phyloP scores from a whole-genome alignment of 2,113 vertebrate genomes.

The Propithecus coquereli region DNA sequence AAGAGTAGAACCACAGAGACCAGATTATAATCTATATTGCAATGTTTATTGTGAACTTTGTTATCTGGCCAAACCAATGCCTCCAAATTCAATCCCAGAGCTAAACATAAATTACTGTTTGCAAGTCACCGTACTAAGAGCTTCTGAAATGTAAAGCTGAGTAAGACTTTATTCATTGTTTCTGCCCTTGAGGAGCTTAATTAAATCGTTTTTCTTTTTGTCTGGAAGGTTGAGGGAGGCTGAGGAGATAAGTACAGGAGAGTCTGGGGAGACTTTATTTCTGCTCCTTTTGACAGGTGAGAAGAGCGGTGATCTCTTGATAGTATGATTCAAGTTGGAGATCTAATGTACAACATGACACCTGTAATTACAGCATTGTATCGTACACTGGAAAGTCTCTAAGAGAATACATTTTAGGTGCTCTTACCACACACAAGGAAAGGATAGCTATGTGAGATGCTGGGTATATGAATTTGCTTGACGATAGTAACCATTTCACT shows the following conservation, averaged over 20 bases:
- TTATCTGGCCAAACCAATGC: not conserved
- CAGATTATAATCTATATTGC: not conserved
- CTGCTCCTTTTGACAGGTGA: not conserved
- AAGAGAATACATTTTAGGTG: not conserved
- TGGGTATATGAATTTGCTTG: not conserved
- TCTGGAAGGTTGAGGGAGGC: not conserved
- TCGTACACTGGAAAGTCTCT: not conserved
- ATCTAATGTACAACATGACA: not conserved
- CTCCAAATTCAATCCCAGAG: not conserved
- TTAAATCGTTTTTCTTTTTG: not conserved
- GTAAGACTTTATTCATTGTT: not conserved
- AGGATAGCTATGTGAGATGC: not conserved
- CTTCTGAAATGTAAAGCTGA: not conserved
- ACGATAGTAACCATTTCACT: not conserved
- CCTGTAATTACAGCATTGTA: not conserved
- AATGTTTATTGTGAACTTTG: conserved; percentile 4
- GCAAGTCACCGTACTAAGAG: not conserved
- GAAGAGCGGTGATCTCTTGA: not conserved
- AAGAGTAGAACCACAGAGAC: not conserved
- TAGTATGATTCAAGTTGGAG: not conserved
- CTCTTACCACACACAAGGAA: not conserved
- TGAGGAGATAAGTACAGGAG: not conserved
- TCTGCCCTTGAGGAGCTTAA: not conserved
- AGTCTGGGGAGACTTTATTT: not conserved
- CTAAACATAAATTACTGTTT: conserved; percentile 1